Conservation (phyloP, 2,797 vertebrate genomes). For the Heteromormyrus szaboi region DNA sequence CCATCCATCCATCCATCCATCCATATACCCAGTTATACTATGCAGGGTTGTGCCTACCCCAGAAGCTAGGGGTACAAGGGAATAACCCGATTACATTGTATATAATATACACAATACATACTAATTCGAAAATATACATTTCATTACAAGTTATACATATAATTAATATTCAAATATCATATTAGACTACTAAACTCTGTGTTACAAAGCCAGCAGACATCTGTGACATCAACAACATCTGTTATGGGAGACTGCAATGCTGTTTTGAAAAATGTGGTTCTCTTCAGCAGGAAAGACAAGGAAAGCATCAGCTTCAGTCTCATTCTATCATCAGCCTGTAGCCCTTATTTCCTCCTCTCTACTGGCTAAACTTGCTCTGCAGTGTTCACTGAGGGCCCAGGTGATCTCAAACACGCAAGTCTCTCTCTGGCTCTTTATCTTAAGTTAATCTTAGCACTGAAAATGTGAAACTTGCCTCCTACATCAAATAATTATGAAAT, state of each 20-base stretch:
- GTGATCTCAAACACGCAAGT: neutral
- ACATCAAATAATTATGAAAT: neutral
- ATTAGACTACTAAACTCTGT: neutral
- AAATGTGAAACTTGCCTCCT: neutral
- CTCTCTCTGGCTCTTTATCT: neutral
- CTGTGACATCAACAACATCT: neutral
- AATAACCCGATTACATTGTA: neutral
- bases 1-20: neutral
- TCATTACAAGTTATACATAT: neutral
- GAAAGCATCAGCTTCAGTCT: neutral
- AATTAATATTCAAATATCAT: neutral
- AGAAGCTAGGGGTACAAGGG: neutral
- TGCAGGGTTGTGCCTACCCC: neutral
- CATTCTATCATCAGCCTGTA: neutral
- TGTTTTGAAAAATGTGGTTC: neutral
- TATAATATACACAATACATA: neutral
- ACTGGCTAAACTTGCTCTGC: neutral
- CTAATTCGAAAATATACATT: neutral
- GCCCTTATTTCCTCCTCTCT: neutral
- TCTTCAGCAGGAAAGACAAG: neutral
- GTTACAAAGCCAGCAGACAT: neutral
- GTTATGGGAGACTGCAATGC: neutral
- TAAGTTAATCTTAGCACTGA: neutral
- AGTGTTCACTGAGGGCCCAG: neutral
- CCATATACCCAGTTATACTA: neutral